Evolutionary conservation across 2,113 vertebrate genomes (phyloP).

Genomic region (Petrocephalus microphthalmus): DNA sequence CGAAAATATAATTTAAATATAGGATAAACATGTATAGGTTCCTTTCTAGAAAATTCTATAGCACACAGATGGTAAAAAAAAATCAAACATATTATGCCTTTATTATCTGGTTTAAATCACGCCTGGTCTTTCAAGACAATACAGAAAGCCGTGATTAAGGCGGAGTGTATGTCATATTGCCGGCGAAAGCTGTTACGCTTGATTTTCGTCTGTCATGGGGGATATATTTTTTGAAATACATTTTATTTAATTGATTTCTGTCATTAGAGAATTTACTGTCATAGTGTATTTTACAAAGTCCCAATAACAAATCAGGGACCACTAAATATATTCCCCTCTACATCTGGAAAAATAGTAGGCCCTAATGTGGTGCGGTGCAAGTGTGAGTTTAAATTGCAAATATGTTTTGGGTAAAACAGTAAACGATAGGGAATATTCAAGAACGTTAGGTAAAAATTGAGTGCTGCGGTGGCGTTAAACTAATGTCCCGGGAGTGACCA

Average conservation of each 20-base stretch:
- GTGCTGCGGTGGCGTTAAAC: background rate
- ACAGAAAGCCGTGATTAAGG: background rate
- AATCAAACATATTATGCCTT: background rate
- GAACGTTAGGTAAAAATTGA: background rate
- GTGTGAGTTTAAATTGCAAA: background rate
- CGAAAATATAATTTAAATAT: background rate
- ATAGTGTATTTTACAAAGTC: background rate
- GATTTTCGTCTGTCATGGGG: background rate
- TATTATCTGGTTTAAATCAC: background rate
- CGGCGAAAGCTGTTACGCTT: background rate
- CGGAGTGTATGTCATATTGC: background rate
- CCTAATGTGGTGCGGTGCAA: background rate
- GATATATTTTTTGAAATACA: background rate
- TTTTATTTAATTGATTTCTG: background rate
- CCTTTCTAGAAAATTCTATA: background rate
- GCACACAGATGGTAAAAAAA: background rate
- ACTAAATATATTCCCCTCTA: background rate
- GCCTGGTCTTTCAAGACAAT: background rate
- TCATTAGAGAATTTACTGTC: background rate
- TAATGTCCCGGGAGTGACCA: background rate
- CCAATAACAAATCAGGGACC: background rate
- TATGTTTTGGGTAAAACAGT: background rate
- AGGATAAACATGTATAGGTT: background rate
- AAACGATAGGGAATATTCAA: background rate
- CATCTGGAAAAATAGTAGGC: background rate